Evolutionary conservation across 2,797 vertebrate genomes (phyloP).

Genomic region (Xerus rutilus): DNA sequence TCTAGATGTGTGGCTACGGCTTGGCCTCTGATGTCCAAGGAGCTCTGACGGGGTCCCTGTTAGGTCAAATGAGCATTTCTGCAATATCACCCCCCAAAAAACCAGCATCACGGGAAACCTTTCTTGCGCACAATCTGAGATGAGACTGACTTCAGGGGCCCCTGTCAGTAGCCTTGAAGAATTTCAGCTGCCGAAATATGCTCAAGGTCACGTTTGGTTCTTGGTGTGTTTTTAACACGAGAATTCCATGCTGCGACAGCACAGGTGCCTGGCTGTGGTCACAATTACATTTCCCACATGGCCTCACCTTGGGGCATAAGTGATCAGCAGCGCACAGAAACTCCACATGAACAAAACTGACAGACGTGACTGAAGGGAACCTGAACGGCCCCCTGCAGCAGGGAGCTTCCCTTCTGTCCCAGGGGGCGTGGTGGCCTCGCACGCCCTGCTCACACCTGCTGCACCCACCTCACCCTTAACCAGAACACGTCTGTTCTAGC

Average conservation of each 20-base stretch:
- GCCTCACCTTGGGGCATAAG: conserved; percentile 77
- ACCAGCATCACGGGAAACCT: conserved; percentile 24
- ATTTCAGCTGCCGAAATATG: conserved; percentile 86
- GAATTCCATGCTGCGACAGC: conserved; percentile 82
- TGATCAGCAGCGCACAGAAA: conserved; percentile 82
- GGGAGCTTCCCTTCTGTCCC: conserved; percentile 77
- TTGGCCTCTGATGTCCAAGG: conserved; percentile 58
- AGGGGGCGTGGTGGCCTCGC: no score
- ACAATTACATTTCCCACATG: conserved; percentile 81
- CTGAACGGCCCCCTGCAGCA: conserved; percentile 54
- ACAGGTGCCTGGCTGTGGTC: conserved; percentile 80
- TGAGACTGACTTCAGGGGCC: conserved; percentile 53
- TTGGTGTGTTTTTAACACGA: conserved; percentile 62
- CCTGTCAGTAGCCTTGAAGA: conserved; percentile 72
- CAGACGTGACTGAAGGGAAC: conserved; percentile 62
- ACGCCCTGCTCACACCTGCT: no score
- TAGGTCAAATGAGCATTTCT: conserved; percentile 76
- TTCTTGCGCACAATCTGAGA: not conserved
- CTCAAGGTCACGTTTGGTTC: conserved; percentile 67
- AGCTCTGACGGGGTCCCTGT: conserved; percentile 58
- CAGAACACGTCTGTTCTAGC: not conserved
- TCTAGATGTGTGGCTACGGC: not conserved
- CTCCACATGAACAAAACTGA: conserved; percentile 68
- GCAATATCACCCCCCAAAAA: conserved; percentile 16
- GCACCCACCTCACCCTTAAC: not conserved